Conservation (phyloP, 2,797 vertebrate genomes). For the Mionectes olivaceus region DNA sequence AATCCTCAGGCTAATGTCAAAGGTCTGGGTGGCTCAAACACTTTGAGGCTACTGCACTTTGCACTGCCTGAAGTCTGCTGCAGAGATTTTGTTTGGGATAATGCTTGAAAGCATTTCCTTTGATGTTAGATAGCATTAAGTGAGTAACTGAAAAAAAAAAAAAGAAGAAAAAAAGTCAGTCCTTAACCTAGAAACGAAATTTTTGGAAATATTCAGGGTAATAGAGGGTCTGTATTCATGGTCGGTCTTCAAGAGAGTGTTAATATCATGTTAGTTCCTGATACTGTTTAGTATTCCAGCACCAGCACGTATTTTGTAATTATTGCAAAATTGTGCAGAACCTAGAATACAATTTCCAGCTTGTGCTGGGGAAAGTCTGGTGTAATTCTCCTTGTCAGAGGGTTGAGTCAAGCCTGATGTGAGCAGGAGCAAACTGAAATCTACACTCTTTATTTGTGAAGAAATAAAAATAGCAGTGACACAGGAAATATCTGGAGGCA, state of each 20-base stretch:
- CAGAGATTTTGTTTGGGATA: slow-evolving; percentile 17
- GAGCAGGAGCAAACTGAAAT: background rate
- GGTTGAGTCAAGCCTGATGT: background rate
- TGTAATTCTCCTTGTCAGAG: background rate
- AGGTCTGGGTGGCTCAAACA: background rate
- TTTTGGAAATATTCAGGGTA: background rate
- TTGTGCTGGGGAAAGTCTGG: background rate
- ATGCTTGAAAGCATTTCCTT: slow-evolving; percentile 10
- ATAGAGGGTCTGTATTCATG: background rate
- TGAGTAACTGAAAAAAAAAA: background rate
- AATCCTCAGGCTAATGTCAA: slow-evolving; percentile 20
- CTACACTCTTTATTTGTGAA: background rate
- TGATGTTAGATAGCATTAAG: slow-evolving; percentile 16
- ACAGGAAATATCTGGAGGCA: slow-evolving; percentile 20
- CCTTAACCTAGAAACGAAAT: background rate
- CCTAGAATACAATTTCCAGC: background rate
- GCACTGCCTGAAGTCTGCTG: background rate
- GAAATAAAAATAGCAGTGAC: background rate
- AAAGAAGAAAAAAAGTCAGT: background rate
- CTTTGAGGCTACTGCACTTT: background rate
- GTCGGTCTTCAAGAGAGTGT: background rate
- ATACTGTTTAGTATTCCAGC: background rate
- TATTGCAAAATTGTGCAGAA: background rate
- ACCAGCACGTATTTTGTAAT: background rate
- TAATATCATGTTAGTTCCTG: background rate